A percentile compares a stretch with the other conserved stretches of the same genome.
These are phyloP conservation scores for Elaeidobius kamerunicus DNA, from an alignment of 2,888 invertebrate genomes.

Conservation along the genomic window DNA sequence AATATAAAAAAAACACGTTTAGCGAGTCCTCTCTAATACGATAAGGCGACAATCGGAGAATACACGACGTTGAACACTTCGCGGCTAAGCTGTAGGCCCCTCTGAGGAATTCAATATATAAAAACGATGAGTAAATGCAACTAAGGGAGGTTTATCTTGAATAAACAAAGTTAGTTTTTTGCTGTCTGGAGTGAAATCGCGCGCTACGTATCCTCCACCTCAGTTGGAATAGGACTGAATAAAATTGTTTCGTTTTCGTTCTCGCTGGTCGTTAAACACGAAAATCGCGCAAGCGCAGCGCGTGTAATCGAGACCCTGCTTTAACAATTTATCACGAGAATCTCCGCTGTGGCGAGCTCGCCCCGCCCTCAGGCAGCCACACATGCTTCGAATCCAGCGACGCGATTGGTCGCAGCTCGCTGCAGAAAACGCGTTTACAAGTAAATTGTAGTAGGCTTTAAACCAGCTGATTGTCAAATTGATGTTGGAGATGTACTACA, in stretches of 20 bases:
- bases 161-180: constrained; percentile 42
- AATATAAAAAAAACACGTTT: constrained; percentile 22
- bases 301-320: constrained; percentile 11
- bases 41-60: constrained; percentile 11
- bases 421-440: constrained; percentile 7
- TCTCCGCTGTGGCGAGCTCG: constrained; percentile 6
- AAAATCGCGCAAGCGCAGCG: constrained; percentile 35
- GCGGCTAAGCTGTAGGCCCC: constrained; percentile 8
- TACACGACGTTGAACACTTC: constrained; percentile 21
- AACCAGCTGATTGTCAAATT: constrained; percentile 21
- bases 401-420: constrained; percentile 3
- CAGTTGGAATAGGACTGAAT: constrained; percentile 42
- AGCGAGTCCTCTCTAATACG: constrained; percentile 21
- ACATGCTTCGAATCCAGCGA: constrained; percentile 1
- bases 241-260: constrained; percentile 10
- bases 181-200: constrained; percentile 30
- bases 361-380: constrained; percentile 7
- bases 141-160: constrained; percentile 33
- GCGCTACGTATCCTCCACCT: constrained; percentile 36
- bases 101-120: not conserved
- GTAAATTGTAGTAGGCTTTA: constrained; percentile 17
- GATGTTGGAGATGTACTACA: constrained; percentile 4
- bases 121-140: constrained; percentile 30
- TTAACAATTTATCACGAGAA: constrained; percentile 13
- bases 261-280: constrained; percentile 15